These are phyloP conservation scores for Metacarcinus magister DNA, from an alignment of 2,888 invertebrate genomes.

Conservation along the genomic window DNA sequence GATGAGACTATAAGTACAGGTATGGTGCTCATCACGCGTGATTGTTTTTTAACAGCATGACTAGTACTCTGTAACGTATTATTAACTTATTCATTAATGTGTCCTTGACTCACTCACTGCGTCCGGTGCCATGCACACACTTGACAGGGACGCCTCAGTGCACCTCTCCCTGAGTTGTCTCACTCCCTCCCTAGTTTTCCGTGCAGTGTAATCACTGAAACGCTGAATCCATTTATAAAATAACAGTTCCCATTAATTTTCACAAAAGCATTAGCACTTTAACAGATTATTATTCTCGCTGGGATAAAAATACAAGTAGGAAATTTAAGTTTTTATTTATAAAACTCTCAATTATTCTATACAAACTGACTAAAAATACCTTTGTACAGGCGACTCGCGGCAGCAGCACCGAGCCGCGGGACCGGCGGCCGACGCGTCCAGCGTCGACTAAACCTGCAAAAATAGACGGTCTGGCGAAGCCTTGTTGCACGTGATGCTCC, in stretches of 20 bases:
- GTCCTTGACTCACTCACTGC: not conserved
- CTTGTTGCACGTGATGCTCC: constrained; percentile 60
- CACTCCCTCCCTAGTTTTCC: not conserved
- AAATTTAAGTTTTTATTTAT: constrained; percentile 75
- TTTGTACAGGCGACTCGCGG: constrained; percentile 72
- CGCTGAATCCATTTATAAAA: not conserved
- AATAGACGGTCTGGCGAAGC: constrained; percentile 50
- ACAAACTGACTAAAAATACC: constrained; percentile 79
- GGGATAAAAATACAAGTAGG: constrained; percentile 8
- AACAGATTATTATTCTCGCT: not conserved
- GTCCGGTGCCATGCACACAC: not conserved
- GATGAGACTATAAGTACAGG: not conserved
- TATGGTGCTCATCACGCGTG: not conserved
- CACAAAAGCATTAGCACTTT: not conserved
- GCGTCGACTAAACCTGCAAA: constrained; percentile 68
- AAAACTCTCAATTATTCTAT: constrained; percentile 78
- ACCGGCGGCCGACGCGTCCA: constrained; percentile 60
- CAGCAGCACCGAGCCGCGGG: constrained; percentile 60
- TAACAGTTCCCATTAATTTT: not conserved
- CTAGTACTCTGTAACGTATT: not conserved
- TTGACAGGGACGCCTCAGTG: no score
- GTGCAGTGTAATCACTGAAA: not conserved
- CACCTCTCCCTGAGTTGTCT: not conserved
- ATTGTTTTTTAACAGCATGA: not conserved
- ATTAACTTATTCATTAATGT: not conserved